A percentile compares a stretch with the other conserved stretches of the same genome.
These are phyloP conservation scores for Drosophila azteca DNA, from an alignment of 1,140 invertebrate species.

Conservation along the genomic window DNA sequence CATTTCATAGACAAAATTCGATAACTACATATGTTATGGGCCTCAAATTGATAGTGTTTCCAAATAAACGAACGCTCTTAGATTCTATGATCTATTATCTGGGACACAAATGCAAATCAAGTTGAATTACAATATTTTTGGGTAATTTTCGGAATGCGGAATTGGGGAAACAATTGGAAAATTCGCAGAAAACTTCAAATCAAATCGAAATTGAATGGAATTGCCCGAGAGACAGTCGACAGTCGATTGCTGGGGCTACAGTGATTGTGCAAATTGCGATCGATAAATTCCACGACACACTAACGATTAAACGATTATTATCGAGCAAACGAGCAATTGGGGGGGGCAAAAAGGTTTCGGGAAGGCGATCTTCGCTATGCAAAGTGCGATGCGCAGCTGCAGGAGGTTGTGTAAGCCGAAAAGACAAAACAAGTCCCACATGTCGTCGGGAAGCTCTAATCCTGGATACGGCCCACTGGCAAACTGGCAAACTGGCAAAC, in stretches of 20 bases:
- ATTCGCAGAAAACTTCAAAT: neutral
- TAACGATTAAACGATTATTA: constrained; percentile 22
- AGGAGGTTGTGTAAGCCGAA: constrained; percentile 41
- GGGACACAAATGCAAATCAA: too few relatives aligned
- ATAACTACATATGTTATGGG: too few relatives aligned
- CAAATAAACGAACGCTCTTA: too few relatives aligned
- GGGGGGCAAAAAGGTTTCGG: too few relatives aligned
- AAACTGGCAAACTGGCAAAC: constrained; percentile 28
- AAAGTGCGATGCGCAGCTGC: constrained; percentile 37
- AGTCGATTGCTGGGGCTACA: constrained; percentile 5
- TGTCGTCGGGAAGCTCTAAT: constrained; percentile 47
- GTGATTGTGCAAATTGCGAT: constrained; percentile 13
- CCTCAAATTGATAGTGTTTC: too few relatives aligned
- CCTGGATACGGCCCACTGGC: constrained; percentile 55
- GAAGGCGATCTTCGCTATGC: neutral
- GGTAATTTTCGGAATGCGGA: constrained; percentile 22
- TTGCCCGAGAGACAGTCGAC: neutral
- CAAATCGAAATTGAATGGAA: constrained; percentile 15
- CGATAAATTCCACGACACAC: constrained; percentile 10
- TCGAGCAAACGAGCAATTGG: constrained; percentile 10
- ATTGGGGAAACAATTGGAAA: constrained; percentile 3
- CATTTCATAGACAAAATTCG: too few relatives aligned
- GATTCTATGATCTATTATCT: too few relatives aligned
- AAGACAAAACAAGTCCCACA: constrained; percentile 21
- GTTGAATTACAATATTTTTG: neutral